A percentile compares a stretch with the other conserved stretches of the same genome.
These are phyloP conservation scores for Peribatodes rhomboidaria DNA, from an alignment of 2,888 invertebrate genomes.

Conservation along the genomic window DNA sequence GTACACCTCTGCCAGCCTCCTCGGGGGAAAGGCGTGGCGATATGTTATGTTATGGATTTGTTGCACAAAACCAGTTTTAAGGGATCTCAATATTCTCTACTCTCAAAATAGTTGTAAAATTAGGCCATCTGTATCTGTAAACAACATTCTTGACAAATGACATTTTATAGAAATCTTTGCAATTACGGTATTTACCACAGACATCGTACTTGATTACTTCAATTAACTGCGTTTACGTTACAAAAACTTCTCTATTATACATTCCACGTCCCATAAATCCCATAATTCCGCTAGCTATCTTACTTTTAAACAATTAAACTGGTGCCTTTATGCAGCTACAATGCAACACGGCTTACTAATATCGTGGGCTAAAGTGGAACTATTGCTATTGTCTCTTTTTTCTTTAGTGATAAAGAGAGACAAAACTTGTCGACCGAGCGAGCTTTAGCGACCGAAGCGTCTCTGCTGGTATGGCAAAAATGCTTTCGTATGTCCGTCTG, in stretches of 20 bases:
- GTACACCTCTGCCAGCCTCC: too few relatives aligned
- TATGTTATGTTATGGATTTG: too few relatives aligned
- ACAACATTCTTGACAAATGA: neutral
- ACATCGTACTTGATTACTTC: too few relatives aligned
- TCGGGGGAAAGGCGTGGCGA: too few relatives aligned
- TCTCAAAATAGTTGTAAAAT: too few relatives aligned
- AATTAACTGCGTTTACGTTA: slow-evolving; percentile 8
- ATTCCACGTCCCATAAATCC: slow-evolving; percentile 10
- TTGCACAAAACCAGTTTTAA: too few relatives aligned
- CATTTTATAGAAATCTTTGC: neutral
- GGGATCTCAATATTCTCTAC: too few relatives aligned
- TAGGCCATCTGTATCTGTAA: neutral
- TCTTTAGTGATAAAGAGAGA: neutral
- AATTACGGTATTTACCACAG: too few relatives aligned
- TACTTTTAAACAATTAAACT: slow-evolving; percentile 29
- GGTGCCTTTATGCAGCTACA: slow-evolving; percentile 15
- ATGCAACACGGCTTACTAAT: neutral
- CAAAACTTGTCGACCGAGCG: too few relatives aligned
- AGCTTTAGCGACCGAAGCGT: too few relatives aligned
- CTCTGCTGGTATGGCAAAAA: too few relatives aligned
- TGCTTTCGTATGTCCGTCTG: too few relatives aligned
- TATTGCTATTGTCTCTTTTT: neutral
- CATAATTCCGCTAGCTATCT: slow-evolving; percentile 22
- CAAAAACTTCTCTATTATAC: slow-evolving; percentile 5
- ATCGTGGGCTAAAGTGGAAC: neutral